Evolutionary conservation across 2,797 vertebrate genomes (phyloP).

Genomic region (Cygnus olor): DNA sequence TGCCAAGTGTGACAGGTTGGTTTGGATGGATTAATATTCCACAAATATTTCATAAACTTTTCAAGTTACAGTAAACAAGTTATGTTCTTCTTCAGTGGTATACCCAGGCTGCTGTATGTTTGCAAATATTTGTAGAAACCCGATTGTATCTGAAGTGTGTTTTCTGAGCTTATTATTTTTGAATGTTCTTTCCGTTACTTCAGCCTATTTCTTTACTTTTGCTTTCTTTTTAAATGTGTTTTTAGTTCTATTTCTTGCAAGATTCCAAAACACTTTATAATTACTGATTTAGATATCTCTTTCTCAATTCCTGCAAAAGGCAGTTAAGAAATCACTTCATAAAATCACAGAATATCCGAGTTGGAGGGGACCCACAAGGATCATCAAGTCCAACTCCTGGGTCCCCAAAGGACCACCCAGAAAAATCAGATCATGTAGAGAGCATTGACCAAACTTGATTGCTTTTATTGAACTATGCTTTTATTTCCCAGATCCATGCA

Average conservation of each 20-base stretch:
- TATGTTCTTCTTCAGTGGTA: background rate
- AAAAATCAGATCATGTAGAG: no score
- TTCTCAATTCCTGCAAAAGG: no score
- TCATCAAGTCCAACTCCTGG: no score
- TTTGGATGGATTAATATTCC: background rate
- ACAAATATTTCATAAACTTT: background rate
- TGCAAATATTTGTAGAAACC: background rate
- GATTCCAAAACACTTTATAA: background rate
- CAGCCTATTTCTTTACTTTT: background rate
- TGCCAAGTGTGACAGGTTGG: background rate
- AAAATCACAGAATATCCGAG: no score
- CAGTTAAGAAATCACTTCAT: no score
- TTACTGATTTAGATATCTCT: no score
- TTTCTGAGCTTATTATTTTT: background rate
- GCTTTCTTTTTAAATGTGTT: background rate
- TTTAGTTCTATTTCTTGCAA: background rate
- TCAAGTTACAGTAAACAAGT: background rate
- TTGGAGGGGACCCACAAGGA: no score
- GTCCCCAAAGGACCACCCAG: no score
- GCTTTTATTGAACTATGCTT: background rate
- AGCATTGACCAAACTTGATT: no score
- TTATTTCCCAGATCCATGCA: constrained; percentile 77
- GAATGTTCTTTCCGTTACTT: background rate
- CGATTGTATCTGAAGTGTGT: background rate
- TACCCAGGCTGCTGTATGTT: background rate